Evolutionary conservation across 92 coral and sea anemone species (phyloP), one percentile per base, ranked within the genome.

Genomic region (Actinernus sp.): DNA sequence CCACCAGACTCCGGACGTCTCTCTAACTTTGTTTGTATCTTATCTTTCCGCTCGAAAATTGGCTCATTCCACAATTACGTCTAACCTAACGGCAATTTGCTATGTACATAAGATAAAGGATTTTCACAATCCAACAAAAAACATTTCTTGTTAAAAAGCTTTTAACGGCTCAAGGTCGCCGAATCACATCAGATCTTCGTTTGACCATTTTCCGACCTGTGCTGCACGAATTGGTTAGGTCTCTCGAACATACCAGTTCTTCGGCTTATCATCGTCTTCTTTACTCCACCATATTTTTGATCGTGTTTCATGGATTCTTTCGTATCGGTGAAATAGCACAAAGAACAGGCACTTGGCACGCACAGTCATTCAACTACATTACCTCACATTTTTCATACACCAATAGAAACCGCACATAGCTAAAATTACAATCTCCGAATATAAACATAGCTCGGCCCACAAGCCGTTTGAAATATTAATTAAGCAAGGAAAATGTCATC

Each of bases 301-400:
- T 26, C 0, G 74, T 49, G 61, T 66, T 66, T 31, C 51, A 66
- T 38, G 74, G 38, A 12, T 49, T 50, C 26, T 66, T 66, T 25
- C 49, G 71, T 20, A 23, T 73, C 38, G 71, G 81, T 14, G 81
- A 73, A 30, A 53, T 73, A 18, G 62, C 81, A 47, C 81, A 39
- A 73, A 61, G 22, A 24, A 43, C 21, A 62, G 31, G 14, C 9
- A 13, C 5, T 3, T 16, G 18, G 12, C 46, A 0, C 26, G 1
- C 2, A n/a, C 18, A 2, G 45, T 73, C 0, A 4, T 73, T 0
- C 71, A 49, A 61, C 40, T 6, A 27, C 19, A 32, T 7, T 55
- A 51, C 49, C 21, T 61, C 3, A 8, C n/a, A n/a, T 60, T 73
- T 73, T 36, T 72, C 30, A 9, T 26, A 3, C 36, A 41, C 4